phyloP scores from a whole-genome alignment of 2,888 invertebrate genomes.

The Ganaspis brasiliensis region DNA sequence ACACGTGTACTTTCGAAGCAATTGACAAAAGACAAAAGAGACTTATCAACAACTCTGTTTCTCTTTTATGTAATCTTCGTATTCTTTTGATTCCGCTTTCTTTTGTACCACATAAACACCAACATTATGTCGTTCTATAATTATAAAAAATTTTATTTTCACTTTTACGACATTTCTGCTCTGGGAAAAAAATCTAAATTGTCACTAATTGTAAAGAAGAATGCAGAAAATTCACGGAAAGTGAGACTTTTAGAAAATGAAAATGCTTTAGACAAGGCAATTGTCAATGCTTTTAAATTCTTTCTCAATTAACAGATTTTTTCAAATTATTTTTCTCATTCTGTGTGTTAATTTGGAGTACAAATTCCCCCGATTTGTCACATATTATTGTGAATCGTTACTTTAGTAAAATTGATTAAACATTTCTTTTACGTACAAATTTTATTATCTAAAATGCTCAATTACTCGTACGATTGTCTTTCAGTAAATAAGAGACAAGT shows the following conservation, averaged over 20 bases:
- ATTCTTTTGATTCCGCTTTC: neutral
- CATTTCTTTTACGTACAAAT: too few relatives aligned
- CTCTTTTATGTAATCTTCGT: neutral
- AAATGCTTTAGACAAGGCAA: neutral
- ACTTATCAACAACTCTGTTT: slow-evolving; percentile 1
- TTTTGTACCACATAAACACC: slow-evolving; percentile 1
- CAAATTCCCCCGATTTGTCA: too few relatives aligned
- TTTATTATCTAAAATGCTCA: too few relatives aligned
- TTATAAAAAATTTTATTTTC: slow-evolving; percentile 5
- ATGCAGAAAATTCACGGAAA: neutral
- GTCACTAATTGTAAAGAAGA: neutral
- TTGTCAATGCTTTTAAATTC: neutral
- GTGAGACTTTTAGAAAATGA: slow-evolving; percentile 1
- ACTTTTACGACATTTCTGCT: neutral
- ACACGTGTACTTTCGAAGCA: neutral
- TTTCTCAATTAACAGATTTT: neutral
- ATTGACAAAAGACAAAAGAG: neutral
- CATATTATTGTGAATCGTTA: too few relatives aligned
- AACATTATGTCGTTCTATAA: slow-evolving; percentile 8
- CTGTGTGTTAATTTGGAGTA: too few relatives aligned
- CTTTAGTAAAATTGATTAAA: too few relatives aligned
- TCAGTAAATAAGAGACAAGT: too few relatives aligned
- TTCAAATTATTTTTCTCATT: too few relatives aligned
- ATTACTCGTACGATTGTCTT: too few relatives aligned
- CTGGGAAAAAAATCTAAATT: slow-evolving; percentile 4